Conservation (phyloP, 2,888 invertebrate genomes). For the Cerastis leucographa region DNA sequence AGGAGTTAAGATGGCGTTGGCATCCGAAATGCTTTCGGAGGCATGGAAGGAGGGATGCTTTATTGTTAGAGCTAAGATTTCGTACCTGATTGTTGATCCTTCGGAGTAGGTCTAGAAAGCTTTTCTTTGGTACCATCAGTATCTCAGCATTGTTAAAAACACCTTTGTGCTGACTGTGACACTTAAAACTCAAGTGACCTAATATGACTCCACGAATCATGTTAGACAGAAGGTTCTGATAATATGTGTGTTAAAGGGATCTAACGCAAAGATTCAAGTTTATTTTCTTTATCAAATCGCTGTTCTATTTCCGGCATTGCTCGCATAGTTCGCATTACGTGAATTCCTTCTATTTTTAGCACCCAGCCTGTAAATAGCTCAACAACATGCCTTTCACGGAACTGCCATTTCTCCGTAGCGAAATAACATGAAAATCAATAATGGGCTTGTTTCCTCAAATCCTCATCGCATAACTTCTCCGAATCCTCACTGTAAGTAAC, state of each 20-base stretch:
- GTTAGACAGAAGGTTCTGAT: neutral
- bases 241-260: neutral
- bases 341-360: constrained; percentile 25
- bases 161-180: neutral
- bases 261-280: neutral
- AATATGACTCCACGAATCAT: neutral
- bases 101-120: too few species aligned
- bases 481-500: constrained; percentile 24
- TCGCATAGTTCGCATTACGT: neutral
- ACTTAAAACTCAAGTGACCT: neutral
- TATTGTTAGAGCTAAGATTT: neutral
- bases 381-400: constrained; percentile 3
- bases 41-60: neutral
- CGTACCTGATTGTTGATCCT: neutral
- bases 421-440: constrained; percentile 33
- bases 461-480: constrained; percentile 18
- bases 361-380: neutral
- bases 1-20: neutral
- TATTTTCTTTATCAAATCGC: neutral
- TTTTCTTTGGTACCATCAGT: neutral
- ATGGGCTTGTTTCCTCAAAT: constrained; percentile 26
- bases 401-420: constrained; percentile 7
- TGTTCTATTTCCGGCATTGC: constrained; percentile 3
- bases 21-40: neutral
- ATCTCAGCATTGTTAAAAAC: neutral